A percentile compares a stretch with the other conserved stretches of the same genome.
Conservation (phyloP, 2,888 invertebrate species). For the Himalopsyche anomala region DNA sequence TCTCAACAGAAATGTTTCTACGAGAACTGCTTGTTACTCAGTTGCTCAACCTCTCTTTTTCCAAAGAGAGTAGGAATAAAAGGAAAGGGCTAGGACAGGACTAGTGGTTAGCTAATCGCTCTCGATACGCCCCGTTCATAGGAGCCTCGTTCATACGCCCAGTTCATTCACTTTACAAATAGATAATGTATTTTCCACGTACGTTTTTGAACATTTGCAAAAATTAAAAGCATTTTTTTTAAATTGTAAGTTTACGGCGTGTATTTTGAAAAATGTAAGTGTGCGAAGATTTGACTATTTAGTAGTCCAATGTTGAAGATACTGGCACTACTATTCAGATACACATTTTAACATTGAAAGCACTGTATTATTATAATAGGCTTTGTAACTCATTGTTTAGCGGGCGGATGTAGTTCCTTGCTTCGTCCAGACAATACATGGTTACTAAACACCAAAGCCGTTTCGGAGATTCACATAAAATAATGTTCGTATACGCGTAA, state of each 20-base stretch:
- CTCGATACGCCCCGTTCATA: no score
- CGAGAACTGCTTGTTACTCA: no score
- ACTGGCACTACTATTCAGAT: not conserved
- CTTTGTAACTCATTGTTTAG: conserved; percentile 37
- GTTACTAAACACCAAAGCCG: not conserved
- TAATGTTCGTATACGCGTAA: not conserved
- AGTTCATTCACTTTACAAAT: no score
- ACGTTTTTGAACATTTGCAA: no score
- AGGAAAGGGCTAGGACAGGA: no score
- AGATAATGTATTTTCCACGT: no score
- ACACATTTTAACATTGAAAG: conserved; percentile 14
- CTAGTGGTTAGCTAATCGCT: no score
- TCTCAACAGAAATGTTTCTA: no score
- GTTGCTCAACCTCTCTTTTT: no score
- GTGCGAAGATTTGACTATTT: not conserved
- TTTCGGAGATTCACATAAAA: conserved; percentile 2
- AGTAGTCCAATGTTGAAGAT: not conserved
- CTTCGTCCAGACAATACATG: conserved; percentile 3
- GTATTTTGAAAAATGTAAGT: not conserved
- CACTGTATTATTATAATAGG: conserved; percentile 38
- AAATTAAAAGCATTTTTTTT: no score
- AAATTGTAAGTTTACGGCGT: not conserved
- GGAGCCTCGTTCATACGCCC: no score
- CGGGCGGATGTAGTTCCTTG: conserved; percentile 42
- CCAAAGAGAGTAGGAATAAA: no score